These are phyloP conservation scores for Trichomycterus rosablanca DNA, from an alignment of 2,113 vertebrate genomes.

Conservation along the genomic window DNA sequence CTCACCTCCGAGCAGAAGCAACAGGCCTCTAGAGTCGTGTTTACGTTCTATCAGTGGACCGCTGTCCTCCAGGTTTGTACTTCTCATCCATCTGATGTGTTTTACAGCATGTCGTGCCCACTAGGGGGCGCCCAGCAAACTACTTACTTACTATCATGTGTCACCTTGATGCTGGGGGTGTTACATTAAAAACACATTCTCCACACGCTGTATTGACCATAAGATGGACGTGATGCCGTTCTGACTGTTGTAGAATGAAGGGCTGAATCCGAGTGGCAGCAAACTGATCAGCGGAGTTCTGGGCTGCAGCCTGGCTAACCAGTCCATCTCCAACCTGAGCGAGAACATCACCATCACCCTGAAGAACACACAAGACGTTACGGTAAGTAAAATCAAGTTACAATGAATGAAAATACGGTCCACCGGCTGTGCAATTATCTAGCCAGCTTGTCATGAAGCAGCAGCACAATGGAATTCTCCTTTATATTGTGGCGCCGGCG, in stretches of 20 bases:
- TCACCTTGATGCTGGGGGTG: too few species aligned
- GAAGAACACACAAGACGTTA: constrained; percentile 62
- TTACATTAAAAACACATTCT: too few species aligned
- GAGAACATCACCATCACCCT: constrained; percentile 73
- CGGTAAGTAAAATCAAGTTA: constrained; percentile 58
- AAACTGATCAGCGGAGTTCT: constrained; percentile 83
- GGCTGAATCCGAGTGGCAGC: constrained; percentile 48
- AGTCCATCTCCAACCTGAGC: constrained; percentile 73
- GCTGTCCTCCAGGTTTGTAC: too few species aligned
- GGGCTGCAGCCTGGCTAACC: constrained; percentile 81
- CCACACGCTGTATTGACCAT: too few species aligned
- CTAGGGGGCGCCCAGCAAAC: too few species aligned
- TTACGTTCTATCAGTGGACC: constrained; percentile 93
- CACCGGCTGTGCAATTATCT: too few species aligned
- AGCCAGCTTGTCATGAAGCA: too few species aligned
- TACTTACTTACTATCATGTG: too few species aligned
- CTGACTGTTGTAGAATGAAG: constrained; percentile 70
- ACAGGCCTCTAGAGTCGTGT: constrained; percentile 81
- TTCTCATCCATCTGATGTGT: too few species aligned
- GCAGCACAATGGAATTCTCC: too few species aligned
- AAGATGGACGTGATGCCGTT: too few species aligned
- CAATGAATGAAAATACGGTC: not conserved
- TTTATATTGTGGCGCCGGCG: too few species aligned
- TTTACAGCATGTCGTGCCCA: not conserved
- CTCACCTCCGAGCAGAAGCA: constrained; percentile 63